These are phyloP conservation scores for Sisor rabdophorus DNA, from an alignment of 2,113 vertebrate species.

Conservation along the genomic window DNA sequence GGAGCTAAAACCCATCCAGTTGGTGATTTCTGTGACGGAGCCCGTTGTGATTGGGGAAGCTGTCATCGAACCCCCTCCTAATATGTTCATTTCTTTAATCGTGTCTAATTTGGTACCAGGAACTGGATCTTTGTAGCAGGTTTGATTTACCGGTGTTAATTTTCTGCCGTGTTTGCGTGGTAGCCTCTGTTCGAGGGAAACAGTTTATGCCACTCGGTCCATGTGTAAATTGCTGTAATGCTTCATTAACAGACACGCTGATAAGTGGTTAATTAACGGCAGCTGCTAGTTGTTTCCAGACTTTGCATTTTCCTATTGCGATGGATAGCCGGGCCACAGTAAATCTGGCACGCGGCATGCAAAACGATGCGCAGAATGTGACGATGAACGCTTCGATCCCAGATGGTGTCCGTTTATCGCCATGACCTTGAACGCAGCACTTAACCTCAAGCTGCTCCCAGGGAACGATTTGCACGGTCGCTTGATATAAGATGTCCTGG, in stretches of 20 bases:
- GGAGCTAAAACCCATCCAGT: not conserved
- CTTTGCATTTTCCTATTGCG: conserved; percentile 18
- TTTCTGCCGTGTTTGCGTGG: not conserved
- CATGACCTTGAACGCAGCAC: conserved; percentile 34
- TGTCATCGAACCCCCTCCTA: not conserved
- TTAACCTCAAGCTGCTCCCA: conserved; percentile 33
- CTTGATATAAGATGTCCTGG: conserved; percentile 20
- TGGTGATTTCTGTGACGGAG: not conserved
- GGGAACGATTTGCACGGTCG: conserved; percentile 28
- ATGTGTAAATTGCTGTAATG: conserved; percentile 56
- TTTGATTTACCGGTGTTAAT: conserved; percentile 10
- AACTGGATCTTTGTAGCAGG: conserved; percentile 18
- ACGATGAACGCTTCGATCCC: conserved; percentile 60
- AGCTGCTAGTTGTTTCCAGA: conserved; percentile 48
- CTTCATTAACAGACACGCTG: conserved; percentile 59
- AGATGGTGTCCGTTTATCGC: conserved; percentile 55
- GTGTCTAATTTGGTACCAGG: conserved; percentile 23
- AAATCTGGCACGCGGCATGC: conserved; percentile 36
- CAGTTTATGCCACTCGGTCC: conserved; percentile 53
- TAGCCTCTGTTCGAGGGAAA: conserved; percentile 15
- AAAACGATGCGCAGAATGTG: not conserved
- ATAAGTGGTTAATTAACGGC: conserved; percentile 71
- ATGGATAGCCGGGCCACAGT: not conserved
- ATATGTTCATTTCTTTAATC: conserved; percentile 11
- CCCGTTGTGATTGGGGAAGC: not conserved